These are phyloP conservation scores for Typhlichthys eigenmanni DNA, from an alignment of 2,797 vertebrate genomes.

Conservation along the genomic window DNA sequence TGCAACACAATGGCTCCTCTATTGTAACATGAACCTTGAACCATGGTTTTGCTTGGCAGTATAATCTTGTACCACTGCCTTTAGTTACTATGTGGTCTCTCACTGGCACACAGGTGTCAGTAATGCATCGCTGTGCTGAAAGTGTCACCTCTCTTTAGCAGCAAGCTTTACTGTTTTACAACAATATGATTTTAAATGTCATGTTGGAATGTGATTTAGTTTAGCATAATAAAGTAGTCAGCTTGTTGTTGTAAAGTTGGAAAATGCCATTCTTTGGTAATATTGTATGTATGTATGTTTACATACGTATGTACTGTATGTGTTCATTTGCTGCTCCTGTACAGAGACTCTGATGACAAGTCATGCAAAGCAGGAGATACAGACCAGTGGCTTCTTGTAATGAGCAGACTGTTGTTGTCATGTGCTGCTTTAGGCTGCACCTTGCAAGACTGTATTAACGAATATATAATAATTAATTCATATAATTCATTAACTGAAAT, in stretches of 20 bases:
- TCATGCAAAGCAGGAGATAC: conserved; percentile 60
- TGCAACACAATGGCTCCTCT: conserved; percentile 38
- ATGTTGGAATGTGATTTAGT: background rate
- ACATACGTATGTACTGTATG: background rate
- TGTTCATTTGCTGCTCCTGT: conserved; percentile 14
- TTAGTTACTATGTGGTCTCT: conserved; percentile 11
- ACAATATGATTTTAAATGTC: too few species aligned
- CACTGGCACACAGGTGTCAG: conserved; percentile 16
- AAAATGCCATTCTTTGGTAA: conserved; percentile 24
- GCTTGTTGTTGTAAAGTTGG: background rate
- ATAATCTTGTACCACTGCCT: background rate
- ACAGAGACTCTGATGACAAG: conserved; percentile 51
- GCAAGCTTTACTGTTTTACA: background rate
- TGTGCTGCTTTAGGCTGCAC: conserved; percentile 42
- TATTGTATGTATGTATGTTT: background rate
- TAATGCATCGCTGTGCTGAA: background rate
- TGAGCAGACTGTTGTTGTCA: conserved; percentile 69
- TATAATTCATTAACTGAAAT: conserved; percentile 3
- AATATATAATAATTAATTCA: conserved; percentile 36
- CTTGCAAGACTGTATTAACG: conserved; percentile 46
- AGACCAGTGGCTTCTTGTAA: conserved; percentile 69
- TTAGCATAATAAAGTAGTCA: background rate
- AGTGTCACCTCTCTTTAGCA: background rate
- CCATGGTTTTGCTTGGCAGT: conserved; percentile 4
- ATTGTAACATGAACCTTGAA: conserved; percentile 30